phyloP scores from a whole-genome alignment of 2,888 invertebrate genomes.

The Dasysyrphus tricinctus region DNA sequence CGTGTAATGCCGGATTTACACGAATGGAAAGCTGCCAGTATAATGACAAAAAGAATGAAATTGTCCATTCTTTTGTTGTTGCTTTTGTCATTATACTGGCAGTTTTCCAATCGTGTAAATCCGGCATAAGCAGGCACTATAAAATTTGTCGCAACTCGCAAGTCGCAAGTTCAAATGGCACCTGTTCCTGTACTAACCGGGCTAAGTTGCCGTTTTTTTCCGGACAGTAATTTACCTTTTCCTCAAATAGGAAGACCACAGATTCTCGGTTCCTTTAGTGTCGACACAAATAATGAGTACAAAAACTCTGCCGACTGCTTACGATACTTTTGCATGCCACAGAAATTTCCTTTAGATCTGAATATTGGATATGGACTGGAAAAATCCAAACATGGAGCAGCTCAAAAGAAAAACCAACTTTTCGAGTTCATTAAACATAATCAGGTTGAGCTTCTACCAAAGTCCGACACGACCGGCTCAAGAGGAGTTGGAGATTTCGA shows the following conservation, averaged over 20 bases:
- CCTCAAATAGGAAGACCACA: constrained; percentile 84
- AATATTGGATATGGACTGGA: constrained; percentile 46
- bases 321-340: constrained; percentile 83
- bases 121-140: no score
- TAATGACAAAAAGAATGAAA: no score
- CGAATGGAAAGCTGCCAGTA: no score
- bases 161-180: no score
- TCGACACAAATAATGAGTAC: constrained; percentile 83
- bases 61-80: no score
- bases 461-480: constrained; percentile 77
- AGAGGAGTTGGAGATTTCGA: background rate
- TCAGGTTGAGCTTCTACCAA: constrained; percentile 60
- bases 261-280: constrained; percentile 85
- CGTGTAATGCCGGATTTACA: no score
- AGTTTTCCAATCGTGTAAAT: no score
- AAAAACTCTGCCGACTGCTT: constrained; percentile 82
- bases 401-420: constrained; percentile 73
- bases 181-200: constrained; percentile 11
- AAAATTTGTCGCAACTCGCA: no score
- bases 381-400: constrained; percentile 78
- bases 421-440: constrained; percentile 77
- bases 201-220: constrained; percentile 36
- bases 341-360: constrained; percentile 78
- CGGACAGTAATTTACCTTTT: constrained; percentile 77
- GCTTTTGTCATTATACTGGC: no score